These are phyloP conservation scores for Hyperoplus lanceolatus DNA, from an alignment of 2,797 vertebrate genomes.

Conservation along the genomic window DNA sequence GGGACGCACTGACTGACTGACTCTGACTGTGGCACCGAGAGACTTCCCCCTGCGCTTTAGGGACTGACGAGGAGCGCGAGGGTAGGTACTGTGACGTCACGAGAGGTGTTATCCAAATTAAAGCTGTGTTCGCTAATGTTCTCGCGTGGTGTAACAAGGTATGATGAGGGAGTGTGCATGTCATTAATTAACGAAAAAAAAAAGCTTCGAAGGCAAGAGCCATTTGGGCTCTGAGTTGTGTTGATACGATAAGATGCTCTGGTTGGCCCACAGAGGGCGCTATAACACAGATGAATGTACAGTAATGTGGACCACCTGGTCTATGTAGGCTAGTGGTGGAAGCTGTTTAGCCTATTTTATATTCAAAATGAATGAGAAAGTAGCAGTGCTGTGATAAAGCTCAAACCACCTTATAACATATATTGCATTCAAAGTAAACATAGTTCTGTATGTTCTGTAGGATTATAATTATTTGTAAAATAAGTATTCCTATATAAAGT, in stretches of 20 bases:
- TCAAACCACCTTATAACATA: too few species aligned
- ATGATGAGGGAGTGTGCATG: background rate
- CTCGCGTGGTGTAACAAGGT: background rate
- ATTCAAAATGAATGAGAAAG: background rate
- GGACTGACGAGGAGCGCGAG: background rate
- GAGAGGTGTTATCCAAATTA: background rate
- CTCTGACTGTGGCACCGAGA: background rate
- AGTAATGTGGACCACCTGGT: background rate
- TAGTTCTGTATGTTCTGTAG: too few species aligned
- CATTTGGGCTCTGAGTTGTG: background rate
- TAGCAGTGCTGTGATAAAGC: background rate
- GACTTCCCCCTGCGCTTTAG: constrained; percentile 23
- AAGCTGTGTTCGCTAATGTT: background rate
- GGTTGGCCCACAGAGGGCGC: constrained; percentile 24
- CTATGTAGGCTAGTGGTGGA: too few species aligned
- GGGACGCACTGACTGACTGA: constrained; percentile 19
- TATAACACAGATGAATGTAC: background rate
- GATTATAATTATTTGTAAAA: too few species aligned
- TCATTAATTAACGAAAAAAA: background rate
- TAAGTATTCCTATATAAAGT: too few species aligned
- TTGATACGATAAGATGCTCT: background rate
- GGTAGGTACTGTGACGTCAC: constrained; percentile 61
- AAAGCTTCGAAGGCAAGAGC: background rate
- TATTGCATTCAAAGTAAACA: background rate
- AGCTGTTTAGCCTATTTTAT: background rate